These are phyloP conservation scores for Typhlichthys subterraneus DNA, from an alignment of 2,797 vertebrate species.

Conservation along the genomic window DNA sequence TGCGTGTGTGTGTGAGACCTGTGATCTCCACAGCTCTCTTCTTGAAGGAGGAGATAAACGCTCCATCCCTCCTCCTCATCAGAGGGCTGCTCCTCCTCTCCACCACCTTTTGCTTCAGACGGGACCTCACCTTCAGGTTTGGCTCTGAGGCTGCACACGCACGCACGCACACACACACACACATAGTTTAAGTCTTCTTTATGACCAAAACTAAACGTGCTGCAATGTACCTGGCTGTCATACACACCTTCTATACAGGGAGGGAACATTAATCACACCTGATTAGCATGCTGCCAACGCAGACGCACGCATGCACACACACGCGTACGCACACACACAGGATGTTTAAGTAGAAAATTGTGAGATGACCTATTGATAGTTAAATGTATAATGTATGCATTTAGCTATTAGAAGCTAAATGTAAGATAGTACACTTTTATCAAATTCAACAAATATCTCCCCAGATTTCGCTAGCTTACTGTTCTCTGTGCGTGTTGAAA, in stretches of 20 bases:
- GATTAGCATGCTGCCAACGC: neutral
- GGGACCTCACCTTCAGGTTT: constrained; percentile 86
- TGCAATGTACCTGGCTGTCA: neutral
- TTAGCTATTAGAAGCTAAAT: no score
- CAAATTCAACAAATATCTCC: no score
- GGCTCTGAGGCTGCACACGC: constrained; percentile 82
- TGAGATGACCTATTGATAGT: no score
- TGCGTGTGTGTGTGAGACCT: constrained; percentile 44
- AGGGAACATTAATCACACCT: neutral
- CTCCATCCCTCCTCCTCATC: constrained; percentile 85
- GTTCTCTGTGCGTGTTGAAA: no score
- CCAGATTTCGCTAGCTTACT: no score
- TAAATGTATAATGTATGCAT: no score
- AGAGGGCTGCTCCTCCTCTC: constrained; percentile 88
- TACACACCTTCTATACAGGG: neutral
- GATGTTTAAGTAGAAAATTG: no score
- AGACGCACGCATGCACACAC: constrained; percentile 7
- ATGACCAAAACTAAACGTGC: neutral
- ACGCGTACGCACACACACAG: constrained; percentile 9
- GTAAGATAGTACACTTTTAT: no score
- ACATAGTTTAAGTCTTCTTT: neutral
- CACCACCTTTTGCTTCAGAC: constrained; percentile 94
- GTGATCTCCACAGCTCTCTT: constrained; percentile 82
- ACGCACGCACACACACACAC: neutral
- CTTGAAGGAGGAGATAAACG: constrained; percentile 87